Conservation (phyloP, 2,888 invertebrate species). For the Eupithecia abbreviata region DNA sequence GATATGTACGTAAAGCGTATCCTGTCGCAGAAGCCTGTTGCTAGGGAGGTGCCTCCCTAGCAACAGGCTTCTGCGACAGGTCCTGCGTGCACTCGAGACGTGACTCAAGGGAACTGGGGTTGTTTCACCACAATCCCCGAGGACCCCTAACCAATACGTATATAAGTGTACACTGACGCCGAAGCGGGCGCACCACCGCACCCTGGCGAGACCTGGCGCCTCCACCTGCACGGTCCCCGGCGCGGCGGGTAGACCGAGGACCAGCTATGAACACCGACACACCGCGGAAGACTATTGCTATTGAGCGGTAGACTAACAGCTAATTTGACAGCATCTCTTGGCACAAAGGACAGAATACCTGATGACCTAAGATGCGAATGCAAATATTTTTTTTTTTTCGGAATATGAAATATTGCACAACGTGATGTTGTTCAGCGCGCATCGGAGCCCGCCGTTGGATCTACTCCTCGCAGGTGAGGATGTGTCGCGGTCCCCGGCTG, state of each 20-base stretch:
- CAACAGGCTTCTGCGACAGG: too few species aligned
- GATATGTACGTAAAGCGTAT: too few species aligned
- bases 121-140: neutral
- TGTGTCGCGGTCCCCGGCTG: constrained; percentile 48
- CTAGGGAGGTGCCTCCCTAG: too few species aligned
- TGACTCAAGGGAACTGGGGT: neutral
- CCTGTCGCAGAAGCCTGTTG: too few species aligned
- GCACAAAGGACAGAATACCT: neutral
- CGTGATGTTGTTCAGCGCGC: neutral
- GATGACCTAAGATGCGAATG: neutral
- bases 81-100: neutral
- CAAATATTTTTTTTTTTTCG: neutral
- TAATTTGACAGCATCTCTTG: neutral
- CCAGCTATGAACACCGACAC: neutral
- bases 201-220: neutral
- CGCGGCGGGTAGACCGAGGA: neutral
- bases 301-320: neutral
- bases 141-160: neutral
- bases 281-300: neutral
- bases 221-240: neutral
- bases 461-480: constrained; percentile 20
- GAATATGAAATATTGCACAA: neutral
- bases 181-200: neutral
- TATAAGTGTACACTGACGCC: neutral
- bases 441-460: neutral